Conservation (phyloP, 2,888 invertebrate species). For the Andrena flavipes region DNA sequence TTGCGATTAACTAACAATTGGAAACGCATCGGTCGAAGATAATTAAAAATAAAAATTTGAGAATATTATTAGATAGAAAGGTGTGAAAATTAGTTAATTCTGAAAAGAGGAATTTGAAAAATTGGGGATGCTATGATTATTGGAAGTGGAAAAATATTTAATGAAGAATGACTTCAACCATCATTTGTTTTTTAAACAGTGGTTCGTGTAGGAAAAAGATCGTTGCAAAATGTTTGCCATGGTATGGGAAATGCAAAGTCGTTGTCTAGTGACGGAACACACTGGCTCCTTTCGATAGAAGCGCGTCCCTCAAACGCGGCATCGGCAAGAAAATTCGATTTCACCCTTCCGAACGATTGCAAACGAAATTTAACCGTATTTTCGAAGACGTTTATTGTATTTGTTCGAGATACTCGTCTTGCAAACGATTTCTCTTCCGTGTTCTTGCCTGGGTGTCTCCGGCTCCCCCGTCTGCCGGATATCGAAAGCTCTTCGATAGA, state of each 20-base stretch:
- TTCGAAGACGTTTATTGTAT: slow-evolving; percentile 47
- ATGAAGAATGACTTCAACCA: background rate
- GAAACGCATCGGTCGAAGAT: too few relatives aligned
- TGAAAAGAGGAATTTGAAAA: background rate
- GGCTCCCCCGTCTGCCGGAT: slow-evolving; percentile 24
- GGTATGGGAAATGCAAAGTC: background rate
- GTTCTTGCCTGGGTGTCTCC: slow-evolving; percentile 4
- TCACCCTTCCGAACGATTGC: slow-evolving; percentile 30
- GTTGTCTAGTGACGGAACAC: background rate
- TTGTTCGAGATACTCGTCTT: slow-evolving; percentile 33
- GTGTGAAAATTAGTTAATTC: too few relatives aligned
- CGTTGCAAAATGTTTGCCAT: background rate
- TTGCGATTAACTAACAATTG: too few relatives aligned
- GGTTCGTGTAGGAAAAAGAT: background rate
- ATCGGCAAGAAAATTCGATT: slow-evolving; percentile 2
- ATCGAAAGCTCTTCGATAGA: slow-evolving; percentile 47
- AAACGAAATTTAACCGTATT: slow-evolving; percentile 48
- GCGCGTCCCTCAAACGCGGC: background rate
- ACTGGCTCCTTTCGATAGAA: slow-evolving; percentile 1
- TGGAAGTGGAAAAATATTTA: background rate
- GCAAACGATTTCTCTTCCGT: slow-evolving; percentile 32
- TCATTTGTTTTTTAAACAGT: background rate
- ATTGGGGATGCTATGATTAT: background rate
- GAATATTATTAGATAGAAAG: too few relatives aligned
- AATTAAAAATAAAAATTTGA: too few relatives aligned